Percentiles rank a stretch among this genome's conserved stretches.
Evolutionary conservation across 2,113 vertebrate species (phyloP).

Genomic region (Macaca nemestrina): DNA sequence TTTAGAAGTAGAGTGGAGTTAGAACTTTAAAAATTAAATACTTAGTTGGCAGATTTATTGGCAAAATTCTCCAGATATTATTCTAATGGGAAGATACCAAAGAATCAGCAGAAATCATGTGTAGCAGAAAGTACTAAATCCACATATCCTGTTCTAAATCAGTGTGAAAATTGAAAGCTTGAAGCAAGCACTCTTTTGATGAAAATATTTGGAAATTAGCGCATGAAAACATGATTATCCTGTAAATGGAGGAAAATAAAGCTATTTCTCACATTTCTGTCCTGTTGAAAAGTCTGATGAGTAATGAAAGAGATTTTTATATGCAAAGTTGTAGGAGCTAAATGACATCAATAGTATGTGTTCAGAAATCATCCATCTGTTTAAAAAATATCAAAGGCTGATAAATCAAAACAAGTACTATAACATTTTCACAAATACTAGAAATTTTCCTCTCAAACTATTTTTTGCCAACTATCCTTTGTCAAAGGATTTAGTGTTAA

Average conservation of each 20-base stretch:
- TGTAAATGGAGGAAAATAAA: neutral
- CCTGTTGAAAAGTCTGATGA: neutral
- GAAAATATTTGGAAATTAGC: constrained; percentile 31
- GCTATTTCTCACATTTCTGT: neutral
- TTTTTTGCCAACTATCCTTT: neutral
- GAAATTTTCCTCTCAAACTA: neutral
- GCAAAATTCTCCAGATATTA: neutral
- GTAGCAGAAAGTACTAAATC: neutral
- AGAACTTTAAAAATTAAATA: neutral
- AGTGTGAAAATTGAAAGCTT: neutral
- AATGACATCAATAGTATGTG: neutral
- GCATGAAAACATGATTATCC: neutral
- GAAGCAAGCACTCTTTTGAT: neutral
- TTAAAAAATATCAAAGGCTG: neutral
- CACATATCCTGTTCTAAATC: neutral
- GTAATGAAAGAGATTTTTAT: neutral
- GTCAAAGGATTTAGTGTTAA: neutral
- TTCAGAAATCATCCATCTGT: neutral
- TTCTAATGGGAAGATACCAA: neutral
- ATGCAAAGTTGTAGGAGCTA: neutral
- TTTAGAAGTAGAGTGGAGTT: neutral
- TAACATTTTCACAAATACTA: neutral
- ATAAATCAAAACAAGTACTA: neutral
- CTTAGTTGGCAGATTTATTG: neutral
- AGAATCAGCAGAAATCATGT: neutral